Evolutionary conservation across 1,140 invertebrate species (phyloP), one percentile per base, ranked within the genome.

Genomic region (Mactra quadrangularis): DNA sequence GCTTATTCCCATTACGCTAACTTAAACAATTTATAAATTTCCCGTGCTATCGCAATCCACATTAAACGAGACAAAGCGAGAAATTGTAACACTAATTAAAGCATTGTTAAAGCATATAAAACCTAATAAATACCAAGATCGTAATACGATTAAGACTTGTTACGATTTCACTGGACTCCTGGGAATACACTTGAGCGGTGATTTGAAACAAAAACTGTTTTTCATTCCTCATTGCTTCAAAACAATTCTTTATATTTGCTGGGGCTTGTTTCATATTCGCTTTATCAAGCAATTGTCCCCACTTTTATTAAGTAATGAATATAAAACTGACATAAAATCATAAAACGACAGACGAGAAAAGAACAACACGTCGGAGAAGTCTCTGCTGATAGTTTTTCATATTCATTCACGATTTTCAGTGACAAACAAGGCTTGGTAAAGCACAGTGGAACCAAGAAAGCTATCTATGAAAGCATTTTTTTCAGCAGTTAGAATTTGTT

Each of bases 1-100:
- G 7, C 22, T 31, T 50, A 62, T 22, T 76, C 74, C 74, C 74
- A 45, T 6, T 62, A 62, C 59, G 74, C 13, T 55, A 25, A 57
- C 41, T 76, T 60, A 76, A 76, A 76, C 74, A 62, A 76, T 76
- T 76, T 76, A 76, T 62, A 76, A 76, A 76, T 76, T 41, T 76
- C 74, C 50, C 19, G 31, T 3, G 27, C 33, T 60, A 47, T 60
- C 59, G 57, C 50, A 62, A 52, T 60, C 22, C 31, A 31, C 41
- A 31, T 27, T 19, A 60, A 41, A 76, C 74, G 55, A 64, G 74
- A 76, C 74, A 76, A 76, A 60, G 33, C 41, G 59, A 47, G 59
- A 50, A 76, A 64, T 47, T 27, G 74, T 76, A 76, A 62, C 74
- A 45, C 41, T 62, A 76, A 76, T 62, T 76, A 62, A 76, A 76